A percentile compares a stretch with the other conserved stretches of the same genome.
Evolutionary conservation across 2,113 vertebrate genomes (phyloP).

Genomic region (Cricetomys ansorgei): DNA sequence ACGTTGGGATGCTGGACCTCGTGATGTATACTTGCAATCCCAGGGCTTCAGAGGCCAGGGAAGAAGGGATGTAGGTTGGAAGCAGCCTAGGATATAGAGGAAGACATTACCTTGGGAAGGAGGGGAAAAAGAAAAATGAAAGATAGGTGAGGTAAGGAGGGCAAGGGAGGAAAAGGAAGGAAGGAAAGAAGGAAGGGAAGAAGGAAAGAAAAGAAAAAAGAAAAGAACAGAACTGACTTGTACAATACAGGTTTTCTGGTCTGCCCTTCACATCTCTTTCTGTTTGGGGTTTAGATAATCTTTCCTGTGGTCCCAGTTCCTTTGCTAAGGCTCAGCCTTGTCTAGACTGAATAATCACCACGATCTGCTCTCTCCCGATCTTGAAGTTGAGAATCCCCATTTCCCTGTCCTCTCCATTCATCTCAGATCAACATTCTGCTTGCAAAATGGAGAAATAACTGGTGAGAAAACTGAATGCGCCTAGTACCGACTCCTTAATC

Average conservation of each 20-base stretch:
- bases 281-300: not conserved
- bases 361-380: not conserved
- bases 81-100: not conserved
- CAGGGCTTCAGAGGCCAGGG: not conserved
- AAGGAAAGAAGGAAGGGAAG: too few species aligned
- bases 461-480: not conserved
- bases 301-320: not conserved
- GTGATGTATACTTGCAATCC: not conserved
- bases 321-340: not conserved
- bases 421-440: constrained; percentile 39
- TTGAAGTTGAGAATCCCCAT: not conserved
- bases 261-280: not conserved
- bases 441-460: constrained; percentile 53
- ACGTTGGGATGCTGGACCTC: not conserved
- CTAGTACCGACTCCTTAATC: not conserved
- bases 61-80: not conserved
- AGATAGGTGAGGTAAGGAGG: too few species aligned
- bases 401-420: constrained; percentile 10
- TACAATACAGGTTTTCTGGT: not conserved
- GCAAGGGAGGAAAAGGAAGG: too few species aligned
- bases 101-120: not conserved
- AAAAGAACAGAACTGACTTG: not conserved
- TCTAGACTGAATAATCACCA: not conserved
- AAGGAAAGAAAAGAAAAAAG: not conserved
- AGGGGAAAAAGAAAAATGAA: too few species aligned